Conservation (phyloP, 2,113 vertebrate genomes). For the Clarias macrocephalus region DNA sequence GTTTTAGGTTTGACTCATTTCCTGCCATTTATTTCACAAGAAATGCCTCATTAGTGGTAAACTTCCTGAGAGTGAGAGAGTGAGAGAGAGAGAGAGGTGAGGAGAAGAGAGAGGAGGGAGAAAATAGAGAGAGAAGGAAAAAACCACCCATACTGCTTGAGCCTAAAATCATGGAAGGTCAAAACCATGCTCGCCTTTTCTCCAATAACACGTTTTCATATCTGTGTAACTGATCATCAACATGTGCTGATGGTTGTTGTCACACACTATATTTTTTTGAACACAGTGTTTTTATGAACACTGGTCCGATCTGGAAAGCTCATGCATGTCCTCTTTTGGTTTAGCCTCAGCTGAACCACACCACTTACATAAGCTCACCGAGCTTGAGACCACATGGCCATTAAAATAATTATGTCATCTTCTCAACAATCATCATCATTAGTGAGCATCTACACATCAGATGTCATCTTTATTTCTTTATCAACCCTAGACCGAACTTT, state of each 20-base stretch:
- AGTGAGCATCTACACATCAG: neutral
- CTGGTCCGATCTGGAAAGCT: neutral
- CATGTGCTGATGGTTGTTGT: neutral
- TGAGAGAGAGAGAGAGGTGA: constrained; percentile 32
- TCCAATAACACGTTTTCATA: neutral
- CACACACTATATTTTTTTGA: neutral
- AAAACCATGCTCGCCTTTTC: neutral
- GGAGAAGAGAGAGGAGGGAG: too few relatives aligned
- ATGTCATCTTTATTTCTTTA: neutral
- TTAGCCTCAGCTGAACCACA: neutral
- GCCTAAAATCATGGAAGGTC: neutral
- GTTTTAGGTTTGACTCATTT: constrained; percentile 47
- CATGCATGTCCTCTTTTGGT: neutral
- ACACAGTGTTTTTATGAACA: neutral
- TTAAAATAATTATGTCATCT: neutral
- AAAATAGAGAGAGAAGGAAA: constrained; percentile 16
- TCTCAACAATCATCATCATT: neutral
- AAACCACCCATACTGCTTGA: neutral
- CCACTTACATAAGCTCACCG: neutral
- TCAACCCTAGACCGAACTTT: neutral
- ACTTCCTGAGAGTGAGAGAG: constrained; percentile 43
- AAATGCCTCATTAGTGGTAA: constrained; percentile 52
- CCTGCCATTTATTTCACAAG: constrained; percentile 45
- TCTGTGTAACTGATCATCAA: neutral
- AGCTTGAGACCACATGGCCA: neutral